These are phyloP conservation scores for Lymantria dispar DNA, from an alignment of 2,888 invertebrate genomes.

Conservation along the genomic window DNA sequence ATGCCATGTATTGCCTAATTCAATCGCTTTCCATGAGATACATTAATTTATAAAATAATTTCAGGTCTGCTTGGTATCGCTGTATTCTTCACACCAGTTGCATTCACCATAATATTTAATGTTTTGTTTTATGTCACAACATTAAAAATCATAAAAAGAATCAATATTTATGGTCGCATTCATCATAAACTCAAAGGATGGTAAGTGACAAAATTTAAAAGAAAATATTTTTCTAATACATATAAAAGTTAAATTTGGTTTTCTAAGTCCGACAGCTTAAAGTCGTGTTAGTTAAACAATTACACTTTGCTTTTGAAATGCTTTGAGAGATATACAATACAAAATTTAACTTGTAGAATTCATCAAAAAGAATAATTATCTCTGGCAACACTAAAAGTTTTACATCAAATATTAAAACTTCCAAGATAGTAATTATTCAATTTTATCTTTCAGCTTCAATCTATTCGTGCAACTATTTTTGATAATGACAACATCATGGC, in stretches of 20 bases:
- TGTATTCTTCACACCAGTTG: slow-evolving; percentile 91
- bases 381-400: too few relatives aligned
- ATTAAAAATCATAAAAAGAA: slow-evolving; percentile 88
- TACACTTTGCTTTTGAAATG: background rate
- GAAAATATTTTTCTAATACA: too few relatives aligned
- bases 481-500: slow-evolving; percentile 89
- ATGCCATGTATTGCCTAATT: too few relatives aligned
- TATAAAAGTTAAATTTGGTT: too few relatives aligned
- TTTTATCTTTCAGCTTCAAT: slow-evolving; percentile 85
- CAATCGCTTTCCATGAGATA: background rate
- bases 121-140: slow-evolving; percentile 92
- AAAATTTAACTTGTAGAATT: too few relatives aligned
- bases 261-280: too few relatives aligned
- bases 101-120: slow-evolving; percentile 89
- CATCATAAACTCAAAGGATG: slow-evolving; percentile 93
- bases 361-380: too few relatives aligned
- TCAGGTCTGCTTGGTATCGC: slow-evolving; percentile 91
- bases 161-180: slow-evolving; percentile 92
- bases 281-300: background rate
- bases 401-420: too few relatives aligned
- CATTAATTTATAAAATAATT: slow-evolving; percentile 29
- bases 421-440: background rate
- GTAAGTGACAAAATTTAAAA: slow-evolving; percentile 58
- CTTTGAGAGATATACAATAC: too few relatives aligned
- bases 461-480: slow-evolving; percentile 89